phyloP scores from a whole-genome alignment of 1,140 invertebrate genomes.

The Nilaparvata lugens region DNA sequence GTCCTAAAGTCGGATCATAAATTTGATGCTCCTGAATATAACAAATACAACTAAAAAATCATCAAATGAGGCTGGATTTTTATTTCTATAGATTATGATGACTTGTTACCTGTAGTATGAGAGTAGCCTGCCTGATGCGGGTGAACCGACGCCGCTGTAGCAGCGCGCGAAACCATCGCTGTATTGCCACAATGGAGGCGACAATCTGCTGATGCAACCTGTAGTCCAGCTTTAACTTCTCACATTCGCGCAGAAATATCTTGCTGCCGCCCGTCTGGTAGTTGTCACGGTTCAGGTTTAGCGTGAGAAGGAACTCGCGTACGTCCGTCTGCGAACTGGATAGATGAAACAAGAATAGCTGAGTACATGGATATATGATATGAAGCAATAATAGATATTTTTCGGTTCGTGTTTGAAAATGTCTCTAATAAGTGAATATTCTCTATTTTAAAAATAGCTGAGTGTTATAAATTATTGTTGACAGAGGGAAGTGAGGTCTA shows the following conservation, averaged over 20 bases:
- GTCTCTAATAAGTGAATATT: too few species aligned
- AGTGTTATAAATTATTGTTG: too few species aligned
- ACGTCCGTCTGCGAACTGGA: slow-evolving; percentile 66
- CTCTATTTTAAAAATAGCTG: too few species aligned
- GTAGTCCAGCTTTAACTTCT: slow-evolving; percentile 86
- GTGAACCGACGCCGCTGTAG: slow-evolving; percentile 70
- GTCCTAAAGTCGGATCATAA: too few species aligned
- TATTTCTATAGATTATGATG: too few species aligned
- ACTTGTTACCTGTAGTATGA: slow-evolving; percentile 59
- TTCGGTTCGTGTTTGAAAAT: too few species aligned
- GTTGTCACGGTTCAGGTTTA: slow-evolving; percentile 78
- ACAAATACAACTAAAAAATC: too few species aligned
- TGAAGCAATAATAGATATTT: background rate
- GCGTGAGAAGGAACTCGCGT: slow-evolving; percentile 61
- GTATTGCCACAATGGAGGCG: slow-evolving; percentile 81
- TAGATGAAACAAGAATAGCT: background rate
- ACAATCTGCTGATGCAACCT: slow-evolving; percentile 89
- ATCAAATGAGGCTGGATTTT: too few species aligned
- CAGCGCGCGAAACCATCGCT: slow-evolving; percentile 81
- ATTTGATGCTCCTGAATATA: too few species aligned
- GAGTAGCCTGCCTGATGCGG: slow-evolving; percentile 56
- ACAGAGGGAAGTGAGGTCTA: too few species aligned
- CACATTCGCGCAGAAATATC: slow-evolving; percentile 88
- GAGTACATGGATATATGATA: background rate
- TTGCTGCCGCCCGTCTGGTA: slow-evolving; percentile 87